Evolutionary conservation across 2,797 vertebrate species (phyloP), one percentile per base, ranked within the genome.

Genomic region (Muraenolepis orangiensis): DNA sequence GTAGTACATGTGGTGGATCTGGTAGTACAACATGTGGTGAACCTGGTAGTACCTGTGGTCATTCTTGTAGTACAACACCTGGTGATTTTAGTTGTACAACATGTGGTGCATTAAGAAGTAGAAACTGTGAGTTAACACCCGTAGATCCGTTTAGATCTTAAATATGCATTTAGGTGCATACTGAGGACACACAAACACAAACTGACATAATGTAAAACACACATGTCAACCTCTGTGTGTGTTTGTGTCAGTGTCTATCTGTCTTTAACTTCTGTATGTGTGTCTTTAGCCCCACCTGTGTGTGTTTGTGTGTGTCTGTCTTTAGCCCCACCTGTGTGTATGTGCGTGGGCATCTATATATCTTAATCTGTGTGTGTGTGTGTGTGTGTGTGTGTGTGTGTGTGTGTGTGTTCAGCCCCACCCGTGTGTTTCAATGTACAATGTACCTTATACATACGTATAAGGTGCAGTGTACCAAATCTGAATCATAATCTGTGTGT

Each of bases 381-480:
- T 57, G 73, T 67, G 72, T 18, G 66, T 42, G 69, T 28, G 66
- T 72, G 66, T 70, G 36, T 57, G 57, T 70, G n/a, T 67, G 29
- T 57, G 31, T 14, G 20, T 29, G 46, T 30, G 57, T 20, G 69
- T n/a, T n/a, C n/a, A n/a, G n/a, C n/a, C n/a, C n/a, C n/a, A n/a
- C n/a, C n/a, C n/a, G n/a, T n/a, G n/a, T n/a, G n/a, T n/a, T n/a
- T n/a, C n/a, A n/a, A n/a, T n/a, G n/a, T n/a, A n/a, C n/a, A n/a
- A n/a, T n/a, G n/a, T n/a, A n/a, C n/a, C n/a, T n/a, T n/a, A n/a
- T n/a, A n/a, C n/a, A n/a, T n/a, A n/a, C n/a, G n/a, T n/a, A n/a
- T n/a, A n/a, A n/a, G n/a, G n/a, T n/a, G n/a, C n/a, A n/a, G n/a
- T n/a, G n/a, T n/a, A n/a, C n/a, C n/a, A n/a, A n/a, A n/a, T n/a